These are phyloP conservation scores for Erebia ligea DNA, from an alignment of 2,888 invertebrate genomes.

Conservation along the genomic window DNA sequence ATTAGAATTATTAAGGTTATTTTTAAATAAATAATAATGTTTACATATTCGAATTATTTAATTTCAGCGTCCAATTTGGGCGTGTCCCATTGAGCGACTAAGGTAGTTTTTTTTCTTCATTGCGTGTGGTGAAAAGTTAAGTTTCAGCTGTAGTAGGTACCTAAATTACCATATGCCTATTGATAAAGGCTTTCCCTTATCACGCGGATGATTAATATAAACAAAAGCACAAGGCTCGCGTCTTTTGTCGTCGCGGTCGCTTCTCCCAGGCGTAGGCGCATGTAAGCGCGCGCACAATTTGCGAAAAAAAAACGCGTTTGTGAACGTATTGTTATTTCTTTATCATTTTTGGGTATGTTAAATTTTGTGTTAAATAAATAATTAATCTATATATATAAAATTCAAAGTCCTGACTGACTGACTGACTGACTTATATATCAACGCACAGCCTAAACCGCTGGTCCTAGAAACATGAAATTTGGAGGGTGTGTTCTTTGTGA, in stretches of 20 bases:
- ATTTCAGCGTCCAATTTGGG: neutral
- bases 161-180: neutral
- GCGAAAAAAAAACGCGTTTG: conserved; percentile 23
- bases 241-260: conserved; percentile 51
- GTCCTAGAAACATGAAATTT: no score
- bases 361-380: neutral
- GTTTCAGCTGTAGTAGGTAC: neutral
- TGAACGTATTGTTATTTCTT: conserved; percentile 12
- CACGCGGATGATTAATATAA: conserved; percentile 40
- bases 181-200: neutral
- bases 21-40: no score
- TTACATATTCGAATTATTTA: neutral
- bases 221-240: conserved; percentile 47
- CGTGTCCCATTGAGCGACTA: neutral
- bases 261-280: conserved; percentile 54
- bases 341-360: conserved; percentile 10
- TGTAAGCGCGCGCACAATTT: conserved; percentile 36
- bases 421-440: no score
- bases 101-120: no score
- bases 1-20: no score
- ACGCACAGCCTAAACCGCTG: no score
- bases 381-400: no score
- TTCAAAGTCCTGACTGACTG: no score
- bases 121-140: neutral
- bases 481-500: no score